Percentiles rank a stretch among this genome's conserved stretches.
Evolutionary conservation across 2,113 vertebrate genomes (phyloP).

Genomic region (Circaetus gallicus): DNA sequence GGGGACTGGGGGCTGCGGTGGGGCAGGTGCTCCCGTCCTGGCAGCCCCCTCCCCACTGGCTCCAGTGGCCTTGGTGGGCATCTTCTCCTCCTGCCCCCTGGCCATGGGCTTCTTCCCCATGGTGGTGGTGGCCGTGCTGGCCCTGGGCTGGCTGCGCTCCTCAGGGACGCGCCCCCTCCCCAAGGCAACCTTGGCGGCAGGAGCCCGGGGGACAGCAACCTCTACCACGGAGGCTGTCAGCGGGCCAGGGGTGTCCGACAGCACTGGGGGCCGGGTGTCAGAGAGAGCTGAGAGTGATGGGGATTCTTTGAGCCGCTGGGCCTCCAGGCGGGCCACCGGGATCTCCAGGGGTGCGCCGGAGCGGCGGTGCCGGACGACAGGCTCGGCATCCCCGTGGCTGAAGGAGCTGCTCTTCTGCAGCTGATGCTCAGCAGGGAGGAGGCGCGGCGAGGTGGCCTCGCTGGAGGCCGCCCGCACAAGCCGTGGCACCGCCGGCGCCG

Average conservation of each 20-base stretch:
- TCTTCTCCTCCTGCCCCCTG: background rate
- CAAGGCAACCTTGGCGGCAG: background rate
- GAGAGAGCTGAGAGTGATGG: constrained; percentile 90
- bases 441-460: constrained; percentile 75
- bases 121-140: background rate
- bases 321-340: constrained; percentile 82
- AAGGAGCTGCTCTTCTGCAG: constrained; percentile 95
- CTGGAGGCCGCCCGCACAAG: constrained; percentile 88
- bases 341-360: constrained; percentile 92
- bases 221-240: constrained; percentile 36
- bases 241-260: constrained; percentile 61
- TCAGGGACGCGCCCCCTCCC: background rate
- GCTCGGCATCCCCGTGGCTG: constrained; percentile 89
- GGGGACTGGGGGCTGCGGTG: background rate
- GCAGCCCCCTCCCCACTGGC: background rate
- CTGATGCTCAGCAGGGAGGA: constrained; percentile 73
- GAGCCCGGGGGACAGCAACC: fast-evolving
- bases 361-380: constrained; percentile 85
- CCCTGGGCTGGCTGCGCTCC: background rate
- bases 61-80: background rate
- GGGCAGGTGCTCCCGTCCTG: background rate
- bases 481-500: background rate
- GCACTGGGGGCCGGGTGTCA: constrained; percentile 77
- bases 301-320: constrained; percentile 86
- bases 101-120: background rate